Evolutionary conservation across 2,797 vertebrate genomes (phyloP), one percentile per base, ranked within the genome.

Genomic region (Poecile montanus): DNA sequence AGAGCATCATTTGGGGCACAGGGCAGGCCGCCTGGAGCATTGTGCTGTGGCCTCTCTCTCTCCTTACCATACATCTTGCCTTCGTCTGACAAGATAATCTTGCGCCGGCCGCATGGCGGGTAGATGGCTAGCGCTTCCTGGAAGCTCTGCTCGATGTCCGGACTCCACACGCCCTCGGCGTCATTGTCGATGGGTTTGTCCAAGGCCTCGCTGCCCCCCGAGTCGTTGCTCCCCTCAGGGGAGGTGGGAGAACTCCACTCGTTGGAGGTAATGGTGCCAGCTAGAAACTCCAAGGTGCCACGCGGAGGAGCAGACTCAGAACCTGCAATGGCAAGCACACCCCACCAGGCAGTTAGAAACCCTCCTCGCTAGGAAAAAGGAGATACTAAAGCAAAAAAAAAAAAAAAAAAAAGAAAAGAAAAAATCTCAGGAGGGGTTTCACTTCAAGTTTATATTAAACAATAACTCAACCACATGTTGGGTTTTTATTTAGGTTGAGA

Each of bases 41-140:
- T 4, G 19, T 5, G 48, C 0, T 3, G 9, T 27, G 40, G 7
- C 45, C 66, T 18, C 7, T 10, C 11, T 42, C 63, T 17, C 20
- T 86, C 91, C 99, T 98, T 99, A 99, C 99, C 99, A 29, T 99
- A 99, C 99, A 99, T 99, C 98, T 99, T 99, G 98, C 99, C 99
- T 97, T 99, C 99, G 6, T 99, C 99, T 7, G 99, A 99, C 97
- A 99, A 98, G 98, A 99, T 99, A 94, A 99, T 99, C 97, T 99
- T 99, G 94, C 99, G 98, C 30, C 99, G 98, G 89, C 99, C 99
- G 10, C 99, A 99, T 78, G 99, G 99, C 1, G 99, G 99, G 97
- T 99, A 99, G 97, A 99, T 99, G 95, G 99, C 98, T 98, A 99
- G 95, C 40, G 99, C 99, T 97, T 99, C 99, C 94, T 99, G 99